Conservation (phyloP, 2,888 invertebrate genomes). For the Imbricaverruca yamaguchii region DNA sequence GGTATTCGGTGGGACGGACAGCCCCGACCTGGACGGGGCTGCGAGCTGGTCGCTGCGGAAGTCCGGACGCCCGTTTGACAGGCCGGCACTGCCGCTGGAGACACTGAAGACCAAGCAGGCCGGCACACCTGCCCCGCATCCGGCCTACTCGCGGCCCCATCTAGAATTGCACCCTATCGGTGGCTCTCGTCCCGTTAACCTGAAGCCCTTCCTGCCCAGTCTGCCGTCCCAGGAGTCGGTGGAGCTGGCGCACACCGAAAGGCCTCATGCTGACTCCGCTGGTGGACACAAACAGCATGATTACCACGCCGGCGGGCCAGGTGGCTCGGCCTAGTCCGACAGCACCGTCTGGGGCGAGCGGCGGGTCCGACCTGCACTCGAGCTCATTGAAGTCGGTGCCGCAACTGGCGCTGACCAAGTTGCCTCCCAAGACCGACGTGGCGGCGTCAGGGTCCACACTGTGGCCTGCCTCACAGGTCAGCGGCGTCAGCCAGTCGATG, state of each 20-base stretch:
- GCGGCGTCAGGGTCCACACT: background rate
- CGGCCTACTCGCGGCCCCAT: background rate
- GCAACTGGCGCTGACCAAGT: background rate
- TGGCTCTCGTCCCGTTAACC: background rate
- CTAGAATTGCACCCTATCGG: background rate
- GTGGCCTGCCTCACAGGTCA: background rate
- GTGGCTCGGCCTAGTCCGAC: too few relatives aligned
- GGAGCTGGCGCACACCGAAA: too few relatives aligned
- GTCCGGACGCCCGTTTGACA: background rate
- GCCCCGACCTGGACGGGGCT: background rate
- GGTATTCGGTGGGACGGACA: background rate
- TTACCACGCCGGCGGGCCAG: too few relatives aligned
- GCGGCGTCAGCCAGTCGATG: background rate
- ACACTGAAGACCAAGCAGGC: background rate
- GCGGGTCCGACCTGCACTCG: background rate
- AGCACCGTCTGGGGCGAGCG: too few relatives aligned
- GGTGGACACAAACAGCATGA: too few relatives aligned
- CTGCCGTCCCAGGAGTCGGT: background rate
- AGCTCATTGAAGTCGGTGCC: background rate
- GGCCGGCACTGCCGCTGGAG: background rate
- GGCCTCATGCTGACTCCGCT: too few relatives aligned
- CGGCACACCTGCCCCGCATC: too few relatives aligned
- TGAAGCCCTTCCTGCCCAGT: background rate
- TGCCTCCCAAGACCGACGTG: background rate
- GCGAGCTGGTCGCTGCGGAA: background rate